Evolutionary conservation across 2,888 invertebrate species (phyloP).

Genomic region (Drosophila antonietae): DNA sequence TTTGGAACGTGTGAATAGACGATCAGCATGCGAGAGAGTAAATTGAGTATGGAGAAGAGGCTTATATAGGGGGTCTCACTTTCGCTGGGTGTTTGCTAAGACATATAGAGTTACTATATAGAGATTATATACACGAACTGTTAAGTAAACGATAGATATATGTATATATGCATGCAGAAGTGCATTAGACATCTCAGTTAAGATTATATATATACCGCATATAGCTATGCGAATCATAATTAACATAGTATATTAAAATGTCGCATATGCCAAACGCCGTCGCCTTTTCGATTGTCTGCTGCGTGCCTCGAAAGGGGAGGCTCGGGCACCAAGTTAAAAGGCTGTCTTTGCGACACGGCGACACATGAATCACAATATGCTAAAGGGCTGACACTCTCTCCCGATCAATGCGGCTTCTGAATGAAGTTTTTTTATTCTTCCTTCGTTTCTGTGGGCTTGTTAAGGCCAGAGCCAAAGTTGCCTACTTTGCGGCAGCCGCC

Average conservation of each 20-base stretch:
- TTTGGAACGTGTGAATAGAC: slow-evolving; percentile 51
- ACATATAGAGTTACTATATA: background rate
- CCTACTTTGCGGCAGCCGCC: slow-evolving; percentile 72
- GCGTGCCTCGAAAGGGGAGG: background rate
- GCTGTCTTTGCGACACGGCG: slow-evolving; percentile 68
- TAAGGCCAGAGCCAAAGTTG: slow-evolving; percentile 71
- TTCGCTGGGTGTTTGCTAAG: slow-evolving; percentile 31
- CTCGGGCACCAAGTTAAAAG: slow-evolving; percentile 42
- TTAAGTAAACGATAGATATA: background rate
- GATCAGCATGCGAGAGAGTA: slow-evolving; percentile 12
- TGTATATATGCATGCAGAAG: too few relatives aligned
- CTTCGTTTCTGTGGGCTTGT: slow-evolving; percentile 42
- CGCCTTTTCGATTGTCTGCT: slow-evolving; percentile 50
- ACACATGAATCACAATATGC: slow-evolving; percentile 83
- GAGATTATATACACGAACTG: background rate
- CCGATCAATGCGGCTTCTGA: slow-evolving; percentile 82
- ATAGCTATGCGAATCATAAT: slow-evolving; percentile 14
- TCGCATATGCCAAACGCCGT: slow-evolving; percentile 40
- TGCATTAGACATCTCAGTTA: background rate
- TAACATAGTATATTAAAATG: slow-evolving; percentile 27
- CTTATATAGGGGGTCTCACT: slow-evolving; percentile 17
- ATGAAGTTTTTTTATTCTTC: slow-evolving; percentile 63
- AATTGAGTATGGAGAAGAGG: background rate
- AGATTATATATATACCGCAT: background rate
- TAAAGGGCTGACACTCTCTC: slow-evolving; percentile 83